phyloP scores from a whole-genome alignment of 2,888 invertebrate species.

The Tenthredo distinguenda region DNA sequence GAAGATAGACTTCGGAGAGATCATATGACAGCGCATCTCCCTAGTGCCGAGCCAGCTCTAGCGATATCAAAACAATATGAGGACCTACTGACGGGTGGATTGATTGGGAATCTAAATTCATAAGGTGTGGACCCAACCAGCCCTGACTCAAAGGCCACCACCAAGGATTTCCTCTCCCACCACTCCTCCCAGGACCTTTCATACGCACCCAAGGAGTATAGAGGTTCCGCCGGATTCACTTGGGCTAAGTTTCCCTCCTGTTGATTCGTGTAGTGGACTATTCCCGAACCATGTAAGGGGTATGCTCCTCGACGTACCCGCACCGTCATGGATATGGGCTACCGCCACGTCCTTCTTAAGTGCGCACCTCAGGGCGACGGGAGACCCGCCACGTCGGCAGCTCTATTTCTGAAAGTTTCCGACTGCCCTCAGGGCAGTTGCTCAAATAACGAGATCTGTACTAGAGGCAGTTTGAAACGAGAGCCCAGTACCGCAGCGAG shows the following conservation, averaged over 20 bases:
- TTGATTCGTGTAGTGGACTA: slow-evolving; percentile 2
- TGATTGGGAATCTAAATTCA: neutral
- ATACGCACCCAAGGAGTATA: neutral
- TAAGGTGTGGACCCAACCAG: neutral
- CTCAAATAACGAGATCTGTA: neutral
- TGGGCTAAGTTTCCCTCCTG: neutral
- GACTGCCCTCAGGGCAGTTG: neutral
- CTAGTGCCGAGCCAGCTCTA: neutral
- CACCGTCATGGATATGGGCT: neutral
- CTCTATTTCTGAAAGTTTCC: neutral
- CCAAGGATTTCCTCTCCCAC: neutral
- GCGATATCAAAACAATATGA: neutral
- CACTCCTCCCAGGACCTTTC: neutral
- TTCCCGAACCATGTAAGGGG: neutral
- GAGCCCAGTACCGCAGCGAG: neutral
- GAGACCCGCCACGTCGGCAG: neutral
- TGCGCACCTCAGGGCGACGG: neutral
- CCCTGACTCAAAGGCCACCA: neutral
- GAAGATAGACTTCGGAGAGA: neutral
- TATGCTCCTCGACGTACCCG: neutral
- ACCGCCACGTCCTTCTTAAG: neutral
- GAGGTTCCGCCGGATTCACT: neutral
- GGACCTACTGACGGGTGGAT: neutral
- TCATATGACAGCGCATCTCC: neutral
- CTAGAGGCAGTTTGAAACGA: neutral